A percentile compares a stretch with the other conserved stretches of the same genome.
Evolutionary conservation across 2,888 invertebrate genomes (phyloP).

Genomic region (Colostygia pectinataria): DNA sequence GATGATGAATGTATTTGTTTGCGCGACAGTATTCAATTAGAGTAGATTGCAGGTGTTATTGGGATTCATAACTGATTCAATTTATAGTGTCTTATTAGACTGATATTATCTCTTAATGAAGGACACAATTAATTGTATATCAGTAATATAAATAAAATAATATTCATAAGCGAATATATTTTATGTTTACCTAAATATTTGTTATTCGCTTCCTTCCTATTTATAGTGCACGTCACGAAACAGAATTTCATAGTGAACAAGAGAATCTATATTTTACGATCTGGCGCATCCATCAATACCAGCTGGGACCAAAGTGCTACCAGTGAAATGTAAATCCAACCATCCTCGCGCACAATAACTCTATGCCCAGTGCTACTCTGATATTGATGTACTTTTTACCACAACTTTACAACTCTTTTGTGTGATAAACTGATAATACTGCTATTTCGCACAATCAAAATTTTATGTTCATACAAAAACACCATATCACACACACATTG

Average conservation of each 20-base stretch:
- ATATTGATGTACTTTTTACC: slow-evolving; percentile 5
- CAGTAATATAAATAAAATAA: too few species aligned
- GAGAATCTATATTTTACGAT: slow-evolving; percentile 16
- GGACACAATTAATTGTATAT: too few species aligned
- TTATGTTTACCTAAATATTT: too few species aligned
- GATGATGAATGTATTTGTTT: too few species aligned
- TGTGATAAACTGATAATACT: slow-evolving; percentile 23
- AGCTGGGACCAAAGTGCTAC: slow-evolving; percentile 6
- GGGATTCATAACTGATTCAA: too few species aligned
- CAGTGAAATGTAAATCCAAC: slow-evolving; percentile 20
- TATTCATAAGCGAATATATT: not conserved
- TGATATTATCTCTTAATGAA: too few species aligned
- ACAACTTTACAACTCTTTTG: slow-evolving; percentile 25
- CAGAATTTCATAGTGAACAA: slow-evolving; percentile 7
- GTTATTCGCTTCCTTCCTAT: not conserved
- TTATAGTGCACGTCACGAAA: not conserved
- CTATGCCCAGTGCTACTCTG: not conserved
- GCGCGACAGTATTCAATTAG: not conserved
- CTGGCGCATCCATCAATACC: slow-evolving; percentile 14
- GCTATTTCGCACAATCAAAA: slow-evolving; percentile 31
- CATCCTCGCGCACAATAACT: not conserved
- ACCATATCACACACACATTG: slow-evolving; percentile 25
- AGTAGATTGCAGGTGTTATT: too few species aligned
- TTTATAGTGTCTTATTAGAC: too few species aligned
- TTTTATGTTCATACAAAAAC: slow-evolving; percentile 24